Evolutionary conservation across 2,888 invertebrate genomes (phyloP).

Genomic region (Allygus modestus): DNA sequence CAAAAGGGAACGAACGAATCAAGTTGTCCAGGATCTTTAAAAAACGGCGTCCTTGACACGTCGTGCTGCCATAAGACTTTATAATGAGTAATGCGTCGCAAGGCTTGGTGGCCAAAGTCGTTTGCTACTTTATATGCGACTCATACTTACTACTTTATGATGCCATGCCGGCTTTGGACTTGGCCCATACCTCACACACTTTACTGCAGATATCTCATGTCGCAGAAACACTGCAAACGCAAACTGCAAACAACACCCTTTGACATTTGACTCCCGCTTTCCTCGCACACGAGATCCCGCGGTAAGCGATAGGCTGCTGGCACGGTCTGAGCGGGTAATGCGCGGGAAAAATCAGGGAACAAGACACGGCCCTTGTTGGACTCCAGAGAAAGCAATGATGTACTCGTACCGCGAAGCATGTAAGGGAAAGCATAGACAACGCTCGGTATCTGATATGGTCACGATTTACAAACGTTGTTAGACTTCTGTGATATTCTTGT

Average conservation of each 20-base stretch:
- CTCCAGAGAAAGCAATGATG: slow-evolving; percentile 43
- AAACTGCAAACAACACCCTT: not conserved
- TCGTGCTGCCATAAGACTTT: not conserved
- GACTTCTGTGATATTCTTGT: no score
- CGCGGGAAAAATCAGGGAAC: slow-evolving; percentile 25
- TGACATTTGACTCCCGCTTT: slow-evolving; percentile 22
- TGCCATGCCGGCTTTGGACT: not conserved
- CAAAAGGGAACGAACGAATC: not conserved
- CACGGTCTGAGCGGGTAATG: not conserved
- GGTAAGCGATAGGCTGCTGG: not conserved
- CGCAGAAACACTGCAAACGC: no score
- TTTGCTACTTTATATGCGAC: slow-evolving; percentile 14
- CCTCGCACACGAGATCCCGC: not conserved
- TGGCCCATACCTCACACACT: not conserved
- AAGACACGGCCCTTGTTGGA: slow-evolving; percentile 19
- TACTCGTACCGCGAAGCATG: slow-evolving; percentile 28
- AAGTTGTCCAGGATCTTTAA: slow-evolving; percentile 6
- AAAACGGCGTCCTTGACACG: slow-evolving; percentile 8
- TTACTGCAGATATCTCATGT: slow-evolving; percentile 16
- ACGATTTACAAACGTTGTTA: not conserved
- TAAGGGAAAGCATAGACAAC: slow-evolving; percentile 32
- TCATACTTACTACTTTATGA: not conserved
- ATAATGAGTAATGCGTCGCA: slow-evolving; percentile 33
- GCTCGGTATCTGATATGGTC: not conserved
- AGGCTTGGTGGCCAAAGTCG: not conserved